Evolutionary conservation across 2,888 invertebrate species (phyloP).

Genomic region (Cryptocephalus primarius): DNA sequence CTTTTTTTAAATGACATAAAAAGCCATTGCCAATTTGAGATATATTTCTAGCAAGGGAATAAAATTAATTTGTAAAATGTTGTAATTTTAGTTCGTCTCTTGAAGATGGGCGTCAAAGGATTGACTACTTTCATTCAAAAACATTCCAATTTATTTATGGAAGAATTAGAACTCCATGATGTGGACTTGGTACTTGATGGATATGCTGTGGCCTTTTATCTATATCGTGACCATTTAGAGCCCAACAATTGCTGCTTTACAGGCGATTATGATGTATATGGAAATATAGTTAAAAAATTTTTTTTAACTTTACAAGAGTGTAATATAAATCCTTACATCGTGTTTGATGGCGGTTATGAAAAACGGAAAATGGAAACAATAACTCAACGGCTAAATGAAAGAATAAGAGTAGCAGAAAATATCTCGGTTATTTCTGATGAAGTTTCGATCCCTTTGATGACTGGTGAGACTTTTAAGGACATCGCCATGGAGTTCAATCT

Average conservation of each 20-base stretch:
- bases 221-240: constrained; percentile 49
- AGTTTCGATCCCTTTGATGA: constrained; percentile 62
- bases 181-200: constrained; percentile 72
- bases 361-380: constrained; percentile 33
- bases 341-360: constrained; percentile 62
- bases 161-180: constrained; percentile 53
- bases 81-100: no score
- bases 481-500: constrained; percentile 55
- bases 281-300: constrained; percentile 52
- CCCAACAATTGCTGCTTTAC: constrained; percentile 58
- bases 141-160: constrained; percentile 52
- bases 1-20: no score
- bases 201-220: constrained; percentile 58
- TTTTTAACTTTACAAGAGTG: constrained; percentile 60
- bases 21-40: no score
- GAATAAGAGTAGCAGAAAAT: constrained; percentile 29
- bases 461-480: constrained; percentile 64
- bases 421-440: constrained; percentile 47
- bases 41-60: no score
- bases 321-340: constrained; percentile 57
- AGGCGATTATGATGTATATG: constrained; percentile 74
- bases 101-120: constrained; percentile 54
- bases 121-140: constrained; percentile 68
- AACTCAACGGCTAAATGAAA: constrained; percentile 19
- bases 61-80: no score